Conservation (phyloP, 2,797 vertebrate species). For the Eulemur albifrons region DNA sequence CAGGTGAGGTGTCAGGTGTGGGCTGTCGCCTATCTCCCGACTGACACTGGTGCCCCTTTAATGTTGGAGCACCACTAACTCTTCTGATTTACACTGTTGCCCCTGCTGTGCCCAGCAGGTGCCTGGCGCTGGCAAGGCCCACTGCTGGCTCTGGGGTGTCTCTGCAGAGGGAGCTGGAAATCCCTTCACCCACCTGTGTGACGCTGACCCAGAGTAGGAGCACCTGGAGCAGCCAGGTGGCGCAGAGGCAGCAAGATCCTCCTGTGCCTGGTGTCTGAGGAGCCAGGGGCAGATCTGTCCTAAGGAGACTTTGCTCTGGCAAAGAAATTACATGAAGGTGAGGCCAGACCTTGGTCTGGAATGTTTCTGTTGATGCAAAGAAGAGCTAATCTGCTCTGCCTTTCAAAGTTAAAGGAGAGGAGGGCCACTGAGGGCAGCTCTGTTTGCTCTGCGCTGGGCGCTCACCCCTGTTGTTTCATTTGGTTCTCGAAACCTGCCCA, state of each 20-base stretch:
- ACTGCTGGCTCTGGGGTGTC: too few relatives aligned
- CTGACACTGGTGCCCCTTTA: background rate
- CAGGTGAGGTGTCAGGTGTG: rapidly evolving
- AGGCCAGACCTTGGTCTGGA: background rate
- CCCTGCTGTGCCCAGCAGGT: background rate
- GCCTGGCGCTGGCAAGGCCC: background rate
- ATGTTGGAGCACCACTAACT: rapidly evolving
- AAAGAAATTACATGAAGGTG: background rate
- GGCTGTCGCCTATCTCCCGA: background rate
- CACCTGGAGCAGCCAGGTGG: background rate
- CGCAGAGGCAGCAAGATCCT: background rate
- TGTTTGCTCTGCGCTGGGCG: background rate
- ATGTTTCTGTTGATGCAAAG: background rate
- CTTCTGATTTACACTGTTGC: background rate
- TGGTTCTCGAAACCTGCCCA: background rate
- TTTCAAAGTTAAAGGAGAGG: background rate
- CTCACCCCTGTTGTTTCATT: background rate
- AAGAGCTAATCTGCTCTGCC: background rate
- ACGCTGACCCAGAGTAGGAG: background rate
- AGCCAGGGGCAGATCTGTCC: background rate
- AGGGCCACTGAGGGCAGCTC: background rate
- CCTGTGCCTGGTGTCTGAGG: too few relatives aligned
- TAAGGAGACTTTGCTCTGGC: background rate
- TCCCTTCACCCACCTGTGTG: background rate
- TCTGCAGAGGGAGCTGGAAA: background rate